phyloP scores from a whole-genome alignment of 2,888 invertebrate genomes.

The Agonopterix arenella region DNA sequence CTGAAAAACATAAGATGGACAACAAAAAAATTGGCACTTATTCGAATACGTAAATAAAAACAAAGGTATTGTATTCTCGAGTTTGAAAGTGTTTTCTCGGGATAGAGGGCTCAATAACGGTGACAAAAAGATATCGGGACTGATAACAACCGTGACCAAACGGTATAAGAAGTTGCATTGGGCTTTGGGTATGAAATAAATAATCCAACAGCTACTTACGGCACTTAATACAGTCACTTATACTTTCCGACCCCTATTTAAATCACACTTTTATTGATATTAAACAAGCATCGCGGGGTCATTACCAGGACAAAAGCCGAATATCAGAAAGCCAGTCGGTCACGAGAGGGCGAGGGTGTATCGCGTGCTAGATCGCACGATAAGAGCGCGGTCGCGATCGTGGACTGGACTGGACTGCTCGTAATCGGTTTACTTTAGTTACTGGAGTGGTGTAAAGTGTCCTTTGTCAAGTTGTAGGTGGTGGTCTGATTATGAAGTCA shows the following conservation, averaged over 20 bases:
- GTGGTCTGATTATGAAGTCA: not conserved
- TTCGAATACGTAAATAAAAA: no score
- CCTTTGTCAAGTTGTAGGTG: not conserved
- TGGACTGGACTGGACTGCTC: slow-evolving; percentile 34
- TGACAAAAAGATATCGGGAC: no score
- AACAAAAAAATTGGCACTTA: no score
- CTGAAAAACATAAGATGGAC: no score
- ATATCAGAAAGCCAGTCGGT: slow-evolving; percentile 34
- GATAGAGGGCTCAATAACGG: no score
- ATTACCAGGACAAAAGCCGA: slow-evolving; percentile 52
- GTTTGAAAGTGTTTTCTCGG: no score
- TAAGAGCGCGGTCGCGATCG: slow-evolving; percentile 38
- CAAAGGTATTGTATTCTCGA: no score
- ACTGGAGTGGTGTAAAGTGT: not conserved
- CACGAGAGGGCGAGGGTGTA: slow-evolving; percentile 56
- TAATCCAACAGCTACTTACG: not conserved
- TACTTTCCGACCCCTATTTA: no score
- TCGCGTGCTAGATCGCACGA: slow-evolving; percentile 43
- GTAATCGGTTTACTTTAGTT: slow-evolving; percentile 65
- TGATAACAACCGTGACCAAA: no score
- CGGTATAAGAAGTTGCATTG: no score
- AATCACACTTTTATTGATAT: slow-evolving; percentile 36
- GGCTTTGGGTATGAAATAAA: no score
- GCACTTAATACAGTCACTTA: not conserved
- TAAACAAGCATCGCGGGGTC: slow-evolving; percentile 43